Evolutionary conservation across 2,797 vertebrate species (phyloP), one percentile per base, ranked within the genome.

Genomic region (Tiaroga cobitis): DNA sequence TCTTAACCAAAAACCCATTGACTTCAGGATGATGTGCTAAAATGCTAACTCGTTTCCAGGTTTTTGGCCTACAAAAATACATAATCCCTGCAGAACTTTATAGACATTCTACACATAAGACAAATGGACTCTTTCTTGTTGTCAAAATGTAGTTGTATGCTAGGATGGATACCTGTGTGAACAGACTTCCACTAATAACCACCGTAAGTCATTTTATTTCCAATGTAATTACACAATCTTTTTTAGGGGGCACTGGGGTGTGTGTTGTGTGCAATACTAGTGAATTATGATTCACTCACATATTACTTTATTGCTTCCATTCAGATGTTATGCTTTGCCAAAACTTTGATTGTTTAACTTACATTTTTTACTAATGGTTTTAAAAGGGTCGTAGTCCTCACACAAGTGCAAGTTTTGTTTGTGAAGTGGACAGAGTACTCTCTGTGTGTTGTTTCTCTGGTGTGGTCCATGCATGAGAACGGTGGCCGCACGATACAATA

Each of bases 401-500:
- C 19, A 18, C 34, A 56, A 43, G n/a, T 43, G 37, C 37, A 63
- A 4, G 56, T 63, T 37, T 56, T 11, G 43, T 70, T 81, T 29
- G 34, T 54, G 69, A 81, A 90, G 34, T 91, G 92, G 92, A 90
- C 93, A 91, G n/a, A n/a, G 91, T 90, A 90, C 90, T 91, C 91
- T 54, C 6, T 61, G 61, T 39, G 26, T 65, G 43, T 16, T 77
- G 49, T 76, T 51, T 81, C 41, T 79, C 94, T 95, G 94, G 94
- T 95, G 94, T 94, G 93, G 89, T 90, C 89, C 78, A n/a, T 85
- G 78, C 84, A 77, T 88, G 85, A 90, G 86, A 90, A 88, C 74
- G 82, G 39, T 78, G 80, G 70, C 77, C 65, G 24, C 85, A 81
- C 84, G 67, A 86, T 49, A 69, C 82, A 87, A 81, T 89, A 90